Evolutionary conservation across 2,888 invertebrate genomes (phyloP), one percentile per base, ranked within the genome.

Genomic region (Anorthoa munda): DNA sequence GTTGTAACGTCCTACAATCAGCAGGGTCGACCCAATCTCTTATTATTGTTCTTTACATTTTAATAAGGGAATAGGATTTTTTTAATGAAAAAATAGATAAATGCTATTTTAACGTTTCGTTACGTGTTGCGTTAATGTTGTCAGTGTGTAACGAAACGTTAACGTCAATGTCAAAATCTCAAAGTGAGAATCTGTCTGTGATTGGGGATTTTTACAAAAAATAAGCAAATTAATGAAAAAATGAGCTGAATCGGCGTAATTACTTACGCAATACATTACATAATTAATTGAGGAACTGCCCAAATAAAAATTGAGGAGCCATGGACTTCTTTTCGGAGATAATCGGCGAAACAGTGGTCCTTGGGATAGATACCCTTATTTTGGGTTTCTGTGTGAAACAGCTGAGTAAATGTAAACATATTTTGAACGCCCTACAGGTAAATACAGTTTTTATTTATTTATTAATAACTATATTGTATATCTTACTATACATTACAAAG

Each of bases 291-390:
- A 61, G 21, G 66, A 55, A 45, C 31, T 66, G 4, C 23, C 65
- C 5, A 56, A 73, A 68, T 68, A 46, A 64, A 56, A 72, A 45
- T 68, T 72, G 12, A 55, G 23, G 56, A 72, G 86, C 71, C 74
- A 98, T 98, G 98, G 98, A 98, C 91, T 98, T 98, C 93, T 91
- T 98, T 75, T 94, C 95, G 23, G 96, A 96, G 88, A 89, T 96
- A 76, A 93, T 96, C 77, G 97, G 98, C 46, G 98, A 98, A 96
- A 96, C 97, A 63, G 95, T 98, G 82, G 97, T 98, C 31, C 94
- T 98, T 66, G 98, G 98, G 48, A 96, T 98, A 68, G 98, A 98
- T 92, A 96, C 98, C 39, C 91, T 98, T 48, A 97, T 98, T 87
- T 96, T 98, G 79, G 97, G 97, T 0, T 96, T 98, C 74, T 98